These are phyloP conservation scores for Troides helena DNA, from an alignment of 2,888 invertebrate species.

Conservation along the genomic window DNA sequence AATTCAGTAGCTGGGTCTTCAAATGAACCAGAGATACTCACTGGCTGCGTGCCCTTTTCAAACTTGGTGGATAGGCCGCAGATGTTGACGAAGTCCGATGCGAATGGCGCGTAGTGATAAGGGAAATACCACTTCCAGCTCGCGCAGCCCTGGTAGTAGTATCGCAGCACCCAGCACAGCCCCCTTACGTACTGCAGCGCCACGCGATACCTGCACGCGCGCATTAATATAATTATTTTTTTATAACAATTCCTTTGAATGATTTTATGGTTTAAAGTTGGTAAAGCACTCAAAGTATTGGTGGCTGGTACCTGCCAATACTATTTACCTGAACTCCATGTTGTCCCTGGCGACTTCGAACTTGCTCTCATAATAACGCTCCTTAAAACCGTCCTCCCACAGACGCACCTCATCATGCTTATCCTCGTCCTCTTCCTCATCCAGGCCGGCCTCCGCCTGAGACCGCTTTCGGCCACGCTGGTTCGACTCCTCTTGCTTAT, in stretches of 20 bases:
- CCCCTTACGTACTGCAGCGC: conserved; percentile 97
- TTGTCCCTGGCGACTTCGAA: conserved; percentile 90
- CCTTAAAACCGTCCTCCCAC: conserved; percentile 99
- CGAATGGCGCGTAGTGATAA: conserved; percentile 99
- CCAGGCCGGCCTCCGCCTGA: conserved; percentile 72
- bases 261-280: too few species aligned
- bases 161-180: conserved; percentile 98
- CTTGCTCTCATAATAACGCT: conserved; percentile 97
- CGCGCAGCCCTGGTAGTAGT: conserved; percentile 99
- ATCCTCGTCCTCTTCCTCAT: conserved; percentile 85
- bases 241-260: background rate
- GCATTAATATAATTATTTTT: background rate
- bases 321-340: conserved; percentile 86
- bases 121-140: conserved; percentile 99
- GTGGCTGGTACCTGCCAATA: too few species aligned
- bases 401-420: conserved; percentile 93
- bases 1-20: too few species aligned
- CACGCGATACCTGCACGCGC: conserved; percentile 84
- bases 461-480: conserved; percentile 79
- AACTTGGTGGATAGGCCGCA: conserved; percentile 92
- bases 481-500: conserved; percentile 42
- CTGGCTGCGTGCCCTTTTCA: conserved; percentile 92
- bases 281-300: too few species aligned
- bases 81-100: conserved; percentile 98
- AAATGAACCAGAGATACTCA: conserved; percentile 59